Percentiles rank a stretch among this genome's conserved stretches.
phyloP scores from a whole-genome alignment of 2,888 invertebrate genomes.

The Erebia epiphron region DNA sequence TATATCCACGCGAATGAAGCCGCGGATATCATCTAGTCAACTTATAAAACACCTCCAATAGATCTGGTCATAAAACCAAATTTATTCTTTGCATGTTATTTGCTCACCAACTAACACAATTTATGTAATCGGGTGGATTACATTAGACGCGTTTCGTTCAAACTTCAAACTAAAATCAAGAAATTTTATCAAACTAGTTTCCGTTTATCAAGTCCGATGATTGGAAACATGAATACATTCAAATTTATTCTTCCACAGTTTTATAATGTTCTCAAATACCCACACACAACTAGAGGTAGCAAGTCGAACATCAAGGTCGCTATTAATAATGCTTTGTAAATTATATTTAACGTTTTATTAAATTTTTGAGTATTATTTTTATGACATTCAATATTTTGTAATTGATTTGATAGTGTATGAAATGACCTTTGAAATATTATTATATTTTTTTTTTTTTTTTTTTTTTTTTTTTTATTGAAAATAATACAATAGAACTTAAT shows the following conservation, averaged over 20 bases:
- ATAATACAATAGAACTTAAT: no score
- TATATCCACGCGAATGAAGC: no score
- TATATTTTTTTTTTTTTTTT: no score
- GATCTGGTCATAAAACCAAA: background rate
- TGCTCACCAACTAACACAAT: background rate
- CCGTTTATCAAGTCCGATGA: conserved; percentile 34
- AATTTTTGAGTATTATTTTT: conserved; percentile 32
- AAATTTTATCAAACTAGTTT: conserved; percentile 39
- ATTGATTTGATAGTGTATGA: conserved; percentile 28
- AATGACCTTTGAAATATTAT: conserved; percentile 5
- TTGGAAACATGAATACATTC: conserved; percentile 43
- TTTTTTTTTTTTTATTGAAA: no score
- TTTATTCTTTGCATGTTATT: background rate
- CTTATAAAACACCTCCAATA: no score
- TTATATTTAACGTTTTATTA: conserved; percentile 30
- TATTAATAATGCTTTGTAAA: conserved; percentile 29
- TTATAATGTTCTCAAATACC: conserved; percentile 45
- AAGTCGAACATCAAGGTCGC: conserved; percentile 43
- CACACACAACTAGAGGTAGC: conserved; percentile 32
- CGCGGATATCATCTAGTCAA: no score
- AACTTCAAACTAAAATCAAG: conserved; percentile 34
- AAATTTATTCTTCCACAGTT: conserved; percentile 45
- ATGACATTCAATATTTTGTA: conserved; percentile 30
- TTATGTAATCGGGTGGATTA: conserved; percentile 21
- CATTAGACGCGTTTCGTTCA: conserved; percentile 17